These are phyloP conservation scores for Drosophila greeni DNA, from an alignment of 2,888 invertebrate genomes.

Conservation along the genomic window DNA sequence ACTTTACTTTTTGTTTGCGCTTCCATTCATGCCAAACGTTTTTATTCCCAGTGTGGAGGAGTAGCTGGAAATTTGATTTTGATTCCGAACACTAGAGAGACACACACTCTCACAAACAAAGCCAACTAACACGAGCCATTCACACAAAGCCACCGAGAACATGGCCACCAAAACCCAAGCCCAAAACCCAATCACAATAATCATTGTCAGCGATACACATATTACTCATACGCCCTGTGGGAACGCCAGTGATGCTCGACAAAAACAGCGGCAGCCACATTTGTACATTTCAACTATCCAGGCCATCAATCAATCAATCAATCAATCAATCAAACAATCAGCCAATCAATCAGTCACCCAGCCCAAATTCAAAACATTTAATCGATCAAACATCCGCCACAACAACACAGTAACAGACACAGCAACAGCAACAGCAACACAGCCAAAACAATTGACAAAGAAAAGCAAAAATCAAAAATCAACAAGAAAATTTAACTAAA, in stretches of 20 bases:
- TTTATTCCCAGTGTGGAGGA: constrained; percentile 40
- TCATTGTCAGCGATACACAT: constrained; percentile 35
- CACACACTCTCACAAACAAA: constrained; percentile 10
- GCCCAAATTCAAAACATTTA: constrained; percentile 55
- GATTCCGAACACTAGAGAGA: constrained; percentile 59
- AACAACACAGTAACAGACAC: constrained; percentile 34
- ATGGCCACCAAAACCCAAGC: constrained; percentile 43
- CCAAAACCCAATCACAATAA: constrained; percentile 24
- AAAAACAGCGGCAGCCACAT: constrained; percentile 44
- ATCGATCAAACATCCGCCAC: constrained; percentile 58
- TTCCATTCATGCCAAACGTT: constrained; percentile 64
- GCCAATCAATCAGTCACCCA: constrained; percentile 44
- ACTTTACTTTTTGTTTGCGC: constrained; percentile 70
- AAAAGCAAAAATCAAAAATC: constrained; percentile 61
- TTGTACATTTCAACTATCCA: constrained; percentile 41
- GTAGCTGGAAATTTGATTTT: constrained; percentile 77
- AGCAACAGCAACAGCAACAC: constrained; percentile 22
- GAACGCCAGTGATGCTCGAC: constrained; percentile 22
- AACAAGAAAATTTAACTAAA: constrained; percentile 52
- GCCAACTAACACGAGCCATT: constrained; percentile 40
- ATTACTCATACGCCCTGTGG: constrained; percentile 48
- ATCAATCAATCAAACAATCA: constrained; percentile 27
- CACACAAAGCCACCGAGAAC: constrained; percentile 54
- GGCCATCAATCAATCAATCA: constrained; percentile 41
- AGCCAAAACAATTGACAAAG: constrained; percentile 40